Evolutionary conservation across 2,888 invertebrate species (phyloP), one percentile per base, ranked within the genome.

Genomic region (Yponomeuta sedellus): DNA sequence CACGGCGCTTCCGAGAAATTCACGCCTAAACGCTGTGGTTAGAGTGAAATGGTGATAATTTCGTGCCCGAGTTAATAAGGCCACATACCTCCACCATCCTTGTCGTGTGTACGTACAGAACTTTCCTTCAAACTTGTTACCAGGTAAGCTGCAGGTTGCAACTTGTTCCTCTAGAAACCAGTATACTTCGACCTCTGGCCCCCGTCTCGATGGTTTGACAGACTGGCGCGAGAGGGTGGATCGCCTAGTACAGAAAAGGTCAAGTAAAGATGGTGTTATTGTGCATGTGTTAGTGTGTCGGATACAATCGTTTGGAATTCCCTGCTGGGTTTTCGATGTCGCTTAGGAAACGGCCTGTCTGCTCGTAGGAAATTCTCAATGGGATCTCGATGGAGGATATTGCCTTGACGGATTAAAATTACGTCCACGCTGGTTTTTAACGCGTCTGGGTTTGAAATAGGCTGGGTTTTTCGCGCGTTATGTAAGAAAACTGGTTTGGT

Each of bases 1-100:
- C 73, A 71, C 78, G 77, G 44, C 73, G 77, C 79, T 89, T 90
- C 86, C 79, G 75, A 79, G 88, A 88, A 89, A 80, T 77, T 68
- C 76, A 72, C 76, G 69, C 72, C 70, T 73, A 72, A 72, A 73
- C 76, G 71, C 67, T 20, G 65, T 65, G 70, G 82, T 81, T 75
- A 73, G 76, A 34, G 75, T 72, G 65, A 44, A 68, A 68, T 70
- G 56, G 66, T 70, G 44, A 67, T 65, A 58, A 22, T 63, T 62
- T 11, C 44, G n/a, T 12, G 20, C 12, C 3, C 73, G 73, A 71
- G 16, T 68, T 62, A 61, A 12, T 64, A 52, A 52, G 78, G 79
- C 75, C 77, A 70, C 73, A 69, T 64, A 70, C 75, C 69, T 75
- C 64, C 66, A 62, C 68, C 67, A 64, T 25, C 68, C 67, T 68